Base-by-base conservation (phyloP, 2,888 invertebrate species). In the Monopis laevigella region DNA sequence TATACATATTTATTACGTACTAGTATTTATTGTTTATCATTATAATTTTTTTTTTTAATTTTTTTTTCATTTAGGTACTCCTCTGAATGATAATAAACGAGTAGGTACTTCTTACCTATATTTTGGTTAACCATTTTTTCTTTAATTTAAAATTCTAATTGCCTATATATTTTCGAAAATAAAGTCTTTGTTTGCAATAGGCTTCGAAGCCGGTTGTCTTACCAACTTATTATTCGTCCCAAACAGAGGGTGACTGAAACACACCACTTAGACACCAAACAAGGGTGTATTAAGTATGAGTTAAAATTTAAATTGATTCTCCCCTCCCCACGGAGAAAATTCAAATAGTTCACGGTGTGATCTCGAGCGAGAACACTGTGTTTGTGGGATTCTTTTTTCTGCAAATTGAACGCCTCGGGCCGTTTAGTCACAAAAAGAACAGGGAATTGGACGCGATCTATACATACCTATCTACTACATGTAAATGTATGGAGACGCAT, bases 251-350 rank as follows among this genome's bases (percentile, higher is more conserved):
- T 74, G 77, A 59, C 66, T 67, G 62, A 63, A 78, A 80, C 75
- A 78, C 72, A 75, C 78, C 80, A 80, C 78, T 80, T 80, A 80
- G 72, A 80, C 71, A 73, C 78, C 75, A 77, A 78, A 80, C 78
- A 78, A 73, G 80, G 80, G 78, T 77, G 77, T 77, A 78, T 78
- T 80, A 78, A 80, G 77, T 75, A 67, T 65, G 68, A 80, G 77
- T 78, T 80, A 80, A 80, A 80, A 78, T 80, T 80, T 78, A 80
- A 80, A 78, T 80, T 80, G 78, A 78, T 75, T 80, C 75, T 59
- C 65, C 75, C 75, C 75, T 72, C 74, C 63, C 60, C 58, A 44
- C 52, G 59, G 62, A 69, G 67, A 55, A 68, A 73, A 75, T 75
- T 77, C 77, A 72, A 74, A 80, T 80, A 78, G 78, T 80, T 74